Conservation (phyloP, 1,140 invertebrate species). For the Ips typographus region DNA sequence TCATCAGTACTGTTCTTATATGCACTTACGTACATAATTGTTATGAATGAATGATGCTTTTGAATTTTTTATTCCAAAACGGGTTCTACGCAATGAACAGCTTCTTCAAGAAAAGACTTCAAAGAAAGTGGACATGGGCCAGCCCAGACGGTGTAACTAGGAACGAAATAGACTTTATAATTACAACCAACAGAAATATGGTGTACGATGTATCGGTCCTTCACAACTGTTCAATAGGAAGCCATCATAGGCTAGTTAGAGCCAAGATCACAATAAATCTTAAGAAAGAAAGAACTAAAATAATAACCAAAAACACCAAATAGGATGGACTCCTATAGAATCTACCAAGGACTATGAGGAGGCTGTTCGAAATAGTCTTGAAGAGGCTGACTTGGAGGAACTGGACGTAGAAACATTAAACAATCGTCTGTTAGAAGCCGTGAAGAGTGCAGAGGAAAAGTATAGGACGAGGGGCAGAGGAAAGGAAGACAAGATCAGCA, state of each 20-base stretch:
- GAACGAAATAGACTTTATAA: no score
- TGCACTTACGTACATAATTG: neutral
- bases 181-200: no score
- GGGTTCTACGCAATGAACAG: no score
- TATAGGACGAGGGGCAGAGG: conserved; percentile 9
- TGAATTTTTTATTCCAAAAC: no score
- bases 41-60: no score
- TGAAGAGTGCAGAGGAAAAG: conserved; percentile 7
- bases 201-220: no score
- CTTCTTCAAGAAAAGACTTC: no score
- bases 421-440: conserved; percentile 10
- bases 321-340: conserved; percentile 11
- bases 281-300: conserved; percentile 14
- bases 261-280: conserved; percentile 9
- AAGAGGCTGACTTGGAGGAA: conserved; percentile 12
- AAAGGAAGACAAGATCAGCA: conserved; percentile 10
- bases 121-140: no score
- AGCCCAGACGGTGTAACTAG: no score
- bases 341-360: conserved; percentile 2
- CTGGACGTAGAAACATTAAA: conserved; percentile 11
- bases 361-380: conserved; percentile 13
- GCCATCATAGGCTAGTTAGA: neutral
- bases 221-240: no score
- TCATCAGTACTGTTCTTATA: neutral
- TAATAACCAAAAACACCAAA: conserved; percentile 11